Evolutionary conservation across 2,113 vertebrate genomes (phyloP), one percentile per base, ranked within the genome.

Genomic region (Lepisosteus osseus): DNA sequence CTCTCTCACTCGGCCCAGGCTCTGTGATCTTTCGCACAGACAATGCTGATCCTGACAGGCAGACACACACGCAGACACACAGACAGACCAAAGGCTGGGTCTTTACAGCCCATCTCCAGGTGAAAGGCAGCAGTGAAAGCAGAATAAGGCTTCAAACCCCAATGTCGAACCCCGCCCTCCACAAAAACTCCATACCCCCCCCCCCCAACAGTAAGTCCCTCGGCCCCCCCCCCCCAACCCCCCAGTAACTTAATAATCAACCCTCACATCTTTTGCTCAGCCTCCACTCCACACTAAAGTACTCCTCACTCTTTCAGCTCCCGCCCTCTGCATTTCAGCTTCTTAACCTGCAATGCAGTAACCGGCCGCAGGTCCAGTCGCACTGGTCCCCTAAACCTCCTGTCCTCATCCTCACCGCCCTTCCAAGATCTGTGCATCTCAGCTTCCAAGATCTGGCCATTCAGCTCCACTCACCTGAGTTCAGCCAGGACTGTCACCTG

Each of bases 51-150:
- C 57, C 51, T 17, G 17, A 12, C 54, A 40, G 3, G 29, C 29
- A 65, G 45, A 65, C 3, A 72, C 41, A 15, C 3, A 29, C 65
- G 13, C 57, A 61, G 15, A 54, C 7, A 69, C 45, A 72, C 17
- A 54, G 14, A 29, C 54, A 65, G 14, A 56, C 15, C 65, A 65
- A 68, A 67, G 77, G 67, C 51, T 45, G 65, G 47, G 47, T 51
- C 71, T 72, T 63, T 72, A 54, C 71, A 78, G 44, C 75, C 73
- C 42, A 75, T 70, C 72, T 78, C 43, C 75, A 44, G 62, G 68
- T 76, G 69, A 73, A 88, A 87, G 83, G 86, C 83, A 89, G 84
- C 84, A 82, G 77, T 81, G 79, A 84, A 57, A 83, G 68, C 73
- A 75, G 61, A 72, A 43, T 83, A 88, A 86, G 88, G 83, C 81